Base-by-base conservation (phyloP, 2,797 vertebrate species). In the Neosilurus hyrtlii region DNA sequence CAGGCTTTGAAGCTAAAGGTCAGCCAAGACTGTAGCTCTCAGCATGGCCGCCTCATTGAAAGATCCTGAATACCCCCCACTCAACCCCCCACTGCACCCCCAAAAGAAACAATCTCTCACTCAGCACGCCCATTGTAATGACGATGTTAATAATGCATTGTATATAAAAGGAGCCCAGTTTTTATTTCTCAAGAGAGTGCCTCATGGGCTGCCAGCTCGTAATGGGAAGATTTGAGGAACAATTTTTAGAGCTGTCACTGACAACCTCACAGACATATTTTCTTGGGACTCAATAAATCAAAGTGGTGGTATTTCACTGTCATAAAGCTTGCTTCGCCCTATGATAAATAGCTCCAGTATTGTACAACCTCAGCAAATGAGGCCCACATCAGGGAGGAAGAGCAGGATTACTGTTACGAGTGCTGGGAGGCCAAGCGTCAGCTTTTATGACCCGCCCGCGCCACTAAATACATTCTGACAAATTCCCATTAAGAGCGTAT, bases 321-420 rank as follows among this genome's bases (percentile, higher is more conserved):
- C 95, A 93, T 6, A 91, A 14, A 93, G 93, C 93, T 89, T 94
- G 92, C 89, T 87, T 91, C 91, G 88, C 89, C 90, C 86, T 75
- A 85, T 94, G 93, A 92, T 93, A 94, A 92, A 95, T 95, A 93
- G 91, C 92, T 91, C 88, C 90, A 87, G 66, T 89, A 91, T 91
- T 92, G 93, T 92, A 95, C 93, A 94, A 92, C 93, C 89, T 93
- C 92, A 91, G 93, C 87, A 91, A 94, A 94, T 95, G 94, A 95
- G 95, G 93, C 94, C 68, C 93, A 94, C 89, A 68, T 89, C 90
- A 92, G 74, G 85, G 94, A 93, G 92, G 87, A 92, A 93, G 92
- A 94, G 92, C 93, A 93, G 94, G 96, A 96, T 95, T 95, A 94
- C 94, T 94, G 92, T 95, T 95, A 91, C 91, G 92, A 94, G 95